Evolutionary conservation across 2,113 vertebrate species (phyloP), one percentile per base, ranked within the genome.

Genomic region (Bos indicus): DNA sequence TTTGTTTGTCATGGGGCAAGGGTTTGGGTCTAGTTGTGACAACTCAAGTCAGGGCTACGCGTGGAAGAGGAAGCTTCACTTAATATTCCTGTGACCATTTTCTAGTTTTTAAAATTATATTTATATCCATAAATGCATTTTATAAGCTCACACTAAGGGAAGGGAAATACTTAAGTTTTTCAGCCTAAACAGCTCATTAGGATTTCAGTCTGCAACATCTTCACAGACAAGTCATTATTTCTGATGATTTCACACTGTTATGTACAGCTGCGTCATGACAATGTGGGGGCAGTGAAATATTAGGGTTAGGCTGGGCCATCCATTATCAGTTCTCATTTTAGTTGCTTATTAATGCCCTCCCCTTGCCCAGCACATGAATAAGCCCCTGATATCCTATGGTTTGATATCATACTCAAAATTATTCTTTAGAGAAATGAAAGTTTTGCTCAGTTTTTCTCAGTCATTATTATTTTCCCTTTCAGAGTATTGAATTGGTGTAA

Each of bases 161-260:
- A 90, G 28, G 90, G 59, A 57, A 80, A 52, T 74, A 33, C 48
- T 87, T 89, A 36, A 19, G 28, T 33, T 90, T 92, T 92, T 67
- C 57, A 52, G 46, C 19, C 21, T 88, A 97, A 90, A 59, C 52
- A 94, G 51, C 28, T 94, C 83, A 85, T 92, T 97, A 95, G 36
- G 40, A 81, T 92, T 97, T 96, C 33, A 95, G 54, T 26, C 91
- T 94, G 36, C 62, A 80, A 28, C 56, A 56, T 96, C 93, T 96
- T 81, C 60, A 52, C 48, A 71, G 90, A 80, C 43, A 91, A 78
- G 57, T 90, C 78, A 87, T 95, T 93, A 92, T 96, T 97, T 97
- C 56, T 84, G 80, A 96, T 90, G 80, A 96, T 93, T 94, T 94
- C 64, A 98, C 36, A 67, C 51, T 92, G 43, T 54, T 87, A 30